These are phyloP conservation scores for Drosophila fungiperda DNA, from an alignment of 2,888 invertebrate genomes.

Conservation along the genomic window DNA sequence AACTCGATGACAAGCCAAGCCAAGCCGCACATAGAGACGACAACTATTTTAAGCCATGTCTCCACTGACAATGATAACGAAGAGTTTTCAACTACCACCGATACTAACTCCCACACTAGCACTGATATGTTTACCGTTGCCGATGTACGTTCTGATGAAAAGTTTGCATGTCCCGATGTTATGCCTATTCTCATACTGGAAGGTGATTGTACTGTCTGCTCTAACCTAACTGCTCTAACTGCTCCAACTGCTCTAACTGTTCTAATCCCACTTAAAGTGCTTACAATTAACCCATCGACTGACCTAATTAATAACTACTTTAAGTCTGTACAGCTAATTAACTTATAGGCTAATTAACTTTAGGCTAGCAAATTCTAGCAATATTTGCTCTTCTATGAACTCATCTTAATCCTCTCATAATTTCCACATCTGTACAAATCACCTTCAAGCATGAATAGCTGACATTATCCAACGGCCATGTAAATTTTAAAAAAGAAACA, in stretches of 20 bases:
- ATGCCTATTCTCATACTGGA: constrained; percentile 93
- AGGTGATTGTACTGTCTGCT: constrained; percentile 87
- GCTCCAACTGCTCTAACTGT: constrained; percentile 23
- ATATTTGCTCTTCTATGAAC: neutral
- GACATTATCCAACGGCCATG: constrained; percentile 44
- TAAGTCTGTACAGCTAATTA: constrained; percentile 57
- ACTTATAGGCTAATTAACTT: constrained; percentile 29
- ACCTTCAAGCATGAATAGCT: constrained; percentile 46
- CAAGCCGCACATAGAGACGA: constrained; percentile 33
- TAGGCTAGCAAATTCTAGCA: constrained; percentile 9
- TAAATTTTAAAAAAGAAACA: constrained; percentile 4
- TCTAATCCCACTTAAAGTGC: constrained; percentile 36
- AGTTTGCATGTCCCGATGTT: constrained; percentile 88
- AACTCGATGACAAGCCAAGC: constrained; percentile 17
- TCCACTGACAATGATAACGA: constrained; percentile 10
- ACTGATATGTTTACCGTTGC: constrained; percentile 33
- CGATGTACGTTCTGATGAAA: constrained; percentile 57
- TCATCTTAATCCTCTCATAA: constrained; percentile 5
- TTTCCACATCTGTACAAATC: constrained; percentile 61
- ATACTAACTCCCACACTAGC: constrained; percentile 24
- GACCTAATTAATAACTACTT: constrained; percentile 14
- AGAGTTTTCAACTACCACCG: constrained; percentile 16
- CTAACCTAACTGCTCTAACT: constrained; percentile 21
- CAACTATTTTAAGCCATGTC: constrained; percentile 27
- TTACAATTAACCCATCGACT: constrained; percentile 41